Percentiles rank a stretch among this genome's conserved stretches.
These are phyloP conservation scores for Drosophila paulistorum DNA, from an alignment of 1,140 invertebrate genomes.

Conservation along the genomic window DNA sequence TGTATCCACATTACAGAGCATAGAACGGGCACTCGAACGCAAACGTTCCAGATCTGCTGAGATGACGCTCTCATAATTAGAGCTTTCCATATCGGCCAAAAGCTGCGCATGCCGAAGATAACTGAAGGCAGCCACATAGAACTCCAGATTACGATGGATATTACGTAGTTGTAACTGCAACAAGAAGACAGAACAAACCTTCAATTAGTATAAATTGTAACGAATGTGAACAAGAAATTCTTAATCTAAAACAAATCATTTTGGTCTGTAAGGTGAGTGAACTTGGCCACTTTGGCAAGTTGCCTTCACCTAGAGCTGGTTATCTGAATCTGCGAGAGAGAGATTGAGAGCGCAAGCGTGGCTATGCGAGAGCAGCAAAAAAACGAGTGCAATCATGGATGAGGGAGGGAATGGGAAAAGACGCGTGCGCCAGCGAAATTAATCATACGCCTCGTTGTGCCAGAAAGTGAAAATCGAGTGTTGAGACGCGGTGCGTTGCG, in stretches of 20 bases:
- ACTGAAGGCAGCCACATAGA: conserved; percentile 66
- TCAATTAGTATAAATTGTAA: not conserved
- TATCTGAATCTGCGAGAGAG: not conserved
- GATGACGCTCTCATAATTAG: conserved; percentile 32
- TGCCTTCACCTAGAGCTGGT: not conserved
- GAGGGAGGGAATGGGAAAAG: conserved; percentile 27
- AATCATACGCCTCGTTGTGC: conserved; percentile 46
- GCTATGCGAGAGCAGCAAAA: not conserved
- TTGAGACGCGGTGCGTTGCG: not conserved
- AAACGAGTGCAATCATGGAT: conserved; percentile 1
- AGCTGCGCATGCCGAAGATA: conserved; percentile 60
- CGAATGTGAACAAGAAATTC: not conserved
- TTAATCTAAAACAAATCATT: no score
- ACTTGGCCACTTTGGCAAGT: not conserved
- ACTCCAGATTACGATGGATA: conserved; percentile 63
- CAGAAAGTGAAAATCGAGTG: conserved; percentile 50
- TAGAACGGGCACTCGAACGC: conserved; percentile 32
- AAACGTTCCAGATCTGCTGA: conserved; percentile 44
- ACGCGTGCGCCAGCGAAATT: conserved; percentile 25
- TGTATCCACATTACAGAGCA: conserved; percentile 63
- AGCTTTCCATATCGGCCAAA: conserved; percentile 47
- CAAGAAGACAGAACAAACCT: not conserved
- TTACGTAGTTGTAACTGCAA: conserved; percentile 60
- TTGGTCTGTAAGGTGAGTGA: not conserved
- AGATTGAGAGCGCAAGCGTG: not conserved